A percentile compares a stretch with the other conserved stretches of the same genome.
Conservation (phyloP, 2,888 invertebrate species). For the Drosophila paranaensis region DNA sequence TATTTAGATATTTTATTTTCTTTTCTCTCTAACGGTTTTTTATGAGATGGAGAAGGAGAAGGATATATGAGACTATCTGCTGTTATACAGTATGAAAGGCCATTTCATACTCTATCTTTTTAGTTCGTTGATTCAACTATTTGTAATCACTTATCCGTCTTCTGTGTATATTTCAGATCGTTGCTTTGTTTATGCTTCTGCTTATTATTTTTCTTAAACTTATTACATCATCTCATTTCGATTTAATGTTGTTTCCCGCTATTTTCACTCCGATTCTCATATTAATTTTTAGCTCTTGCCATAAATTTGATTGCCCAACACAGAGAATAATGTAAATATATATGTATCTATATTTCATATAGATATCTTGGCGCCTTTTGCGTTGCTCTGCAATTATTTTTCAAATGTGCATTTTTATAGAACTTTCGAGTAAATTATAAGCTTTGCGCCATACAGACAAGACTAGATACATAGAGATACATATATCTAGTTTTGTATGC, state of each 20-base stretch:
- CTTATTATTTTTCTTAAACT: neutral
- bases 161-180: neutral
- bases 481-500: conserved; percentile 3
- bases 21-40: neutral
- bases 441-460: conserved; percentile 21
- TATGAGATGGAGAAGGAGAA: no score
- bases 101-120: neutral
- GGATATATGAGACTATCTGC: neutral
- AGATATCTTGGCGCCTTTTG: conserved; percentile 5
- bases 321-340: conserved; percentile 5
- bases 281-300: neutral
- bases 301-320: conserved; percentile 15
- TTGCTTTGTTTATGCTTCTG: conserved; percentile 1
- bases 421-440: conserved; percentile 32
- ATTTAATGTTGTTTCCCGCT: neutral
- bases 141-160: neutral
- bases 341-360: conserved; percentile 1
- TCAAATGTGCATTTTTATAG: conserved; percentile 29
- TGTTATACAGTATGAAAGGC: no score
- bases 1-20: neutral
- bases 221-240: conserved; percentile 18
- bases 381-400: conserved; percentile 16
- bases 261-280: neutral
- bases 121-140: no score
- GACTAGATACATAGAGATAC: conserved; percentile 29